Percentiles rank a stretch among this genome's conserved stretches.
Evolutionary conservation across 92 coral and sea anemone genomes (phyloP).

Genomic region (Palythoa heliodiscus): DNA sequence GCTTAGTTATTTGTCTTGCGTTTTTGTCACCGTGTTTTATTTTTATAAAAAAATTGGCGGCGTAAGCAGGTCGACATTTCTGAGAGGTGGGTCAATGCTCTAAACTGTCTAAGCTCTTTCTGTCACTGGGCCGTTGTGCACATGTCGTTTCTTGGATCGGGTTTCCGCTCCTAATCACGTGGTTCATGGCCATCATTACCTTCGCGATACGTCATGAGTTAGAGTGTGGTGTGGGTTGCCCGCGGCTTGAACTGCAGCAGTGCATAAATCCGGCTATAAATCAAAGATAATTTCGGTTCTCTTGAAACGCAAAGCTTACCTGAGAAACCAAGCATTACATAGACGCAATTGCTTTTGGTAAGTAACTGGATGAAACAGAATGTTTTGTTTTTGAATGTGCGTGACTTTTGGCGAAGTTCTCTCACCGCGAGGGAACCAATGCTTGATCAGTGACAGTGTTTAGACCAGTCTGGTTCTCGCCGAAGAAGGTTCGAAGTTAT

Average conservation of each 20-base stretch:
- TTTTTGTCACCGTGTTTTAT: too few relatives aligned
- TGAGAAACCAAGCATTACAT: slow-evolving; percentile 30
- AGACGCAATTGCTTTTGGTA: not conserved
- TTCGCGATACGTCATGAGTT: slow-evolving; percentile 17
- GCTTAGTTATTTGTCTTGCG: too few relatives aligned
- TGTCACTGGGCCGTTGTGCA: not conserved
- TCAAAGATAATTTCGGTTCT: slow-evolving; percentile 41
- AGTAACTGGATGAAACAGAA: not conserved
- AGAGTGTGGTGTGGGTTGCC: slow-evolving; percentile 8
- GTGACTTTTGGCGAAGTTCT: slow-evolving; percentile 19
- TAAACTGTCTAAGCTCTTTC: not conserved
- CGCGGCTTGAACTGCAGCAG: slow-evolving; percentile 39
- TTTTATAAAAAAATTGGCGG: too few relatives aligned
- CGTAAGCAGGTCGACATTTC: not conserved
- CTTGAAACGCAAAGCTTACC: slow-evolving; percentile 35
- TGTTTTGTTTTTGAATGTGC: slow-evolving; percentile 26
- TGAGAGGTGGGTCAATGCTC: not conserved
- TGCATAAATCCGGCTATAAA: slow-evolving; percentile 46
- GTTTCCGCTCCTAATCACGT: not conserved
- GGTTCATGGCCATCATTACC: not conserved
- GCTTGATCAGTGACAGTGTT: not conserved
- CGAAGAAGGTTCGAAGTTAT: not conserved
- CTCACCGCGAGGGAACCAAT: not conserved
- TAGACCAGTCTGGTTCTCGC: slow-evolving; percentile 19
- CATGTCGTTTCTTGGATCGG: not conserved